Evolutionary conservation across 2,888 invertebrate genomes (phyloP).

Genomic region (Protophormia terraenovae): DNA sequence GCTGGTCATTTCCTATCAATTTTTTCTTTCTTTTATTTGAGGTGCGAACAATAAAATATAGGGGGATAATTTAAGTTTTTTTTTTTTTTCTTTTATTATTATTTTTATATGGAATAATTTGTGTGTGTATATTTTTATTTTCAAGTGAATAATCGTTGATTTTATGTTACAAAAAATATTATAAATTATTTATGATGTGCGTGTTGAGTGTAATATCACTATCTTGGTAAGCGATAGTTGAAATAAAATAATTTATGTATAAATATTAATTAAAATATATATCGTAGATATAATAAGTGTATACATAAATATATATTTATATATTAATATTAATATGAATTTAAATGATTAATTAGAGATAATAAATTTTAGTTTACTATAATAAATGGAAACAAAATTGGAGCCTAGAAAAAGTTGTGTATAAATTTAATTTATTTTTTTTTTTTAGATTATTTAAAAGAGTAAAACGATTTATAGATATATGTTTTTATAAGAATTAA

Average conservation of each 20-base stretch:
- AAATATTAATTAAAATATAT: constrained; percentile 41
- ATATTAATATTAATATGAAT: constrained; percentile 28
- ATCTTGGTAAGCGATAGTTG: constrained; percentile 4
- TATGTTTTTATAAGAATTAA: neutral
- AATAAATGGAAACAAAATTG: no score
- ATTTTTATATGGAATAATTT: neutral
- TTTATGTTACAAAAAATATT: constrained; percentile 22
- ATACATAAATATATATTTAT: constrained; percentile 5
- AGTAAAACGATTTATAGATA: neutral
- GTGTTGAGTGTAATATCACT: constrained; percentile 45
- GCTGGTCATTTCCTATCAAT: constrained; percentile 22
- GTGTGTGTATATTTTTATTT: neutral
- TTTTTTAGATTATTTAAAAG: neutral
- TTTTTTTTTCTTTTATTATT: neutral
- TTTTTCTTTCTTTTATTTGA: neutral
- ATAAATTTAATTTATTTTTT: no score
- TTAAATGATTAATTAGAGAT: constrained; percentile 47
- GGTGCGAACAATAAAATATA: constrained; percentile 43
- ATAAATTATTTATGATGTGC: constrained; percentile 56
- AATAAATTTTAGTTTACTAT: no score
- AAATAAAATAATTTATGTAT: constrained; percentile 38
- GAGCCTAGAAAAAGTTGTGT: no score
- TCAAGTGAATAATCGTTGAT: constrained; percentile 44
- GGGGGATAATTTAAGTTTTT: neutral
- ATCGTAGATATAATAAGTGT: neutral